Percentiles rank a stretch among this genome's conserved stretches.
Evolutionary conservation across 1,140 invertebrate genomes (phyloP).

Genomic region (Zaprionus capensis): DNA sequence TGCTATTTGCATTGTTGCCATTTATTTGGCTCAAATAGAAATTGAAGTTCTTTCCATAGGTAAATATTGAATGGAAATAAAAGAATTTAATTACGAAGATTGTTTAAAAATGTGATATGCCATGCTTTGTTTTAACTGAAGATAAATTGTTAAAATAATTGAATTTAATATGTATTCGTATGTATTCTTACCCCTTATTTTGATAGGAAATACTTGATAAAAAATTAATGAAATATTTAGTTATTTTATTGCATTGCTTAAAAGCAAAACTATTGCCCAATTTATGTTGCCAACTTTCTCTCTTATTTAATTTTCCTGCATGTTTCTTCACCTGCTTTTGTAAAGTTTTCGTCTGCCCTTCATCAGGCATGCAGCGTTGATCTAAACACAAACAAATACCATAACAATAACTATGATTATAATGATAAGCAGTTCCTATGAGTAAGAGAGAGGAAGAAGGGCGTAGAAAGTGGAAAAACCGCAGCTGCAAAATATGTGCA

Average conservation of each 20-base stretch:
- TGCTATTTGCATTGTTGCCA: constrained; percentile 27
- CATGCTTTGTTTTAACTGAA: neutral
- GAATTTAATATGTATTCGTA: neutral
- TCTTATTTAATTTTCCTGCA: neutral
- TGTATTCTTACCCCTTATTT: too few relatives aligned
- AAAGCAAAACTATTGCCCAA: neutral
- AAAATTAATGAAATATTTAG: neutral
- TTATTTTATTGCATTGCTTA: neutral
- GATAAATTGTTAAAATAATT: neutral
- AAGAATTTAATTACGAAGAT: neutral
- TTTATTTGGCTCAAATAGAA: constrained; percentile 10
- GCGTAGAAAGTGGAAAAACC: neutral
- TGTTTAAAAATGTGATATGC: neutral
- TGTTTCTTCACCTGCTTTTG: neutral
- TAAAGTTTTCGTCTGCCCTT: neutral
- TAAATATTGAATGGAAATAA: constrained; percentile 9
- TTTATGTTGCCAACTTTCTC: neutral
- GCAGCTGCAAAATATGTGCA: constrained; percentile 23
- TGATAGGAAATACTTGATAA: neutral
- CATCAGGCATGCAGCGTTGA: constrained; percentile 23
- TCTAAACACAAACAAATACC: constrained; percentile 39
- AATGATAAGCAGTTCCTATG: constrained; percentile 30
- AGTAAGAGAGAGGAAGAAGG: neutral
- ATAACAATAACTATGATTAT: constrained; percentile 26
- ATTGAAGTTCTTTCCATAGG: neutral